Evolutionary conservation across 2,113 vertebrate species (phyloP).

Genomic region (Anhinga anhinga): DNA sequence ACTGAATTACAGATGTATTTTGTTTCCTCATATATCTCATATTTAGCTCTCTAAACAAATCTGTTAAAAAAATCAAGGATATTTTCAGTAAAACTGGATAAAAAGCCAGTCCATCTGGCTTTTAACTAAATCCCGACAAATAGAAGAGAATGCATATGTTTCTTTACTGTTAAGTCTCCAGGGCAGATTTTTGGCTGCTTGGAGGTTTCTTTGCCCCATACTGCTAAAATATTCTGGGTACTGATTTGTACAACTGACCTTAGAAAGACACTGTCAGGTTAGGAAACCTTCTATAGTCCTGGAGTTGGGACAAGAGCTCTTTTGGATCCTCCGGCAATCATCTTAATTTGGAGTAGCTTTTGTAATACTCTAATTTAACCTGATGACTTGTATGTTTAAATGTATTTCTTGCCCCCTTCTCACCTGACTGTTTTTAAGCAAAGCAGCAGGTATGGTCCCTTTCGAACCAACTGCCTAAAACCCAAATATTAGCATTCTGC

Average conservation of each 20-base stretch:
- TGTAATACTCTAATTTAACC: neutral
- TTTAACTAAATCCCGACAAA: neutral
- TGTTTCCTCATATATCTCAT: neutral
- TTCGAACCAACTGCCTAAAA: neutral
- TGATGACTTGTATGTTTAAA: neutral
- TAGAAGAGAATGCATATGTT: neutral
- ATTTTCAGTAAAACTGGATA: conserved; percentile 2
- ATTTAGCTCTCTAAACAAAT: conserved; percentile 23
- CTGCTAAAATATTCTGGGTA: neutral
- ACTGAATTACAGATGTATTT: neutral
- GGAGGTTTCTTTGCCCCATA: neutral
- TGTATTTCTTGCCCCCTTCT: neutral
- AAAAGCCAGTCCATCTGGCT: neutral
- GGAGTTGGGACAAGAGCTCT: neutral
- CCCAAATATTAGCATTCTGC: neutral
- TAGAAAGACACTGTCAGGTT: neutral
- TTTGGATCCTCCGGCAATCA: neutral
- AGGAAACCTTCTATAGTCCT: neutral
- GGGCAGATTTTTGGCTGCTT: neutral
- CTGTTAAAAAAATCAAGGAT: neutral
- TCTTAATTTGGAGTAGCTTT: neutral
- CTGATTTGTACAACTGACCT: neutral
- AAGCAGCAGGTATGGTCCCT: neutral
- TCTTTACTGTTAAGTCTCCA: conserved; percentile 28
- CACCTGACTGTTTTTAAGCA: neutral